phyloP scores from a whole-genome alignment of 2,797 vertebrate species.

The Pteropus rufus region DNA sequence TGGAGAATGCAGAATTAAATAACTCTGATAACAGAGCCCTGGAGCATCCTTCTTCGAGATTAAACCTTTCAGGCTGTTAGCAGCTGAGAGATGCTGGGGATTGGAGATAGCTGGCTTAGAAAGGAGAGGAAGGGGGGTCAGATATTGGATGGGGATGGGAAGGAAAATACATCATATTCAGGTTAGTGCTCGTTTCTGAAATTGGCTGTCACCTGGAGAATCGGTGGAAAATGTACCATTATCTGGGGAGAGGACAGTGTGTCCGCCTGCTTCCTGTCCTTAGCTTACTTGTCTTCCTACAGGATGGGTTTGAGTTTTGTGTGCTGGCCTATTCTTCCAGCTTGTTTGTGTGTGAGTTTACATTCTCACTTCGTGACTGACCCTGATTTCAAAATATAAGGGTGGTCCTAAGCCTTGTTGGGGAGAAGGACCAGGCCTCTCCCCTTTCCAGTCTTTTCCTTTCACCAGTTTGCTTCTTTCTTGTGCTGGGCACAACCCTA shows the following conservation, averaged over 20 bases:
- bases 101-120: not conserved
- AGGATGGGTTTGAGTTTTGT: not conserved
- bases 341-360: not conserved
- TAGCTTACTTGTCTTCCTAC: not conserved
- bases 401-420: not conserved
- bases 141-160: not conserved
- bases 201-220: not conserved
- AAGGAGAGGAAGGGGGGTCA: not conserved
- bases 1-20: constrained; percentile 51
- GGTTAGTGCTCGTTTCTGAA: constrained; percentile 10
- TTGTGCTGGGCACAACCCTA: not conserved
- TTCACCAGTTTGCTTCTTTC: not conserved
- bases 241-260: not conserved
- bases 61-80: constrained; percentile 62
- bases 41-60: constrained; percentile 57
- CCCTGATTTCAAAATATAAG: not conserved
- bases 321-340: not conserved
- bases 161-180: constrained; percentile 19
- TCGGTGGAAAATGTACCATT: not conserved
- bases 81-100: constrained; percentile 41
- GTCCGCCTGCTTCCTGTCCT: not conserved
- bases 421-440: not conserved
- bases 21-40: constrained; percentile 28
- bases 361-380: not conserved
- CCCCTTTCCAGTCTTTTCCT: not conserved